phyloP scores from a whole-genome alignment of 2,797 vertebrate species.

The Channallabes apus region DNA sequence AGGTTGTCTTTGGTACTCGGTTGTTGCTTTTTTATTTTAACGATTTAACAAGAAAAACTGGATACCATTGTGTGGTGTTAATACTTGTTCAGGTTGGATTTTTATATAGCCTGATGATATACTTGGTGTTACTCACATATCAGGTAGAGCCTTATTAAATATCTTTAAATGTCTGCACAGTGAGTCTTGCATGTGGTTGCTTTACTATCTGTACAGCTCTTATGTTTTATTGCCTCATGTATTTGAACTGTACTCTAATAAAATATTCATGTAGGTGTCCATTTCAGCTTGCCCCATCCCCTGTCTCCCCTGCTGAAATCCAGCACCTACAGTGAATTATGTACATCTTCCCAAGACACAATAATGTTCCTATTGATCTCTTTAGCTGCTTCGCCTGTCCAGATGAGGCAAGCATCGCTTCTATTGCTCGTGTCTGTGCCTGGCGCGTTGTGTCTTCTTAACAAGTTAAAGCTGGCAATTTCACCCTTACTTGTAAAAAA shows the following conservation, averaged over 20 bases:
- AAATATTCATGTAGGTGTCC: conserved; percentile 52
- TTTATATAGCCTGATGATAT: not conserved
- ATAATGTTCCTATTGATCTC: conserved; percentile 39
- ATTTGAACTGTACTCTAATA: conserved; percentile 40
- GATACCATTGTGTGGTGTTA: not conserved
- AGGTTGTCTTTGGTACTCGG: not conserved
- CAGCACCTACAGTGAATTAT: conserved; percentile 23
- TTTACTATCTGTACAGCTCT: not conserved
- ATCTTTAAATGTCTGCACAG: not conserved
- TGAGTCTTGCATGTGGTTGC: not conserved
- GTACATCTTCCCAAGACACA: conserved; percentile 8
- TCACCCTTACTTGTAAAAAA: not conserved
- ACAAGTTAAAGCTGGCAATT: not conserved
- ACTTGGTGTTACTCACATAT: not conserved
- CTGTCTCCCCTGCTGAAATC: conserved; percentile 36
- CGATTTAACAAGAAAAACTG: not conserved
- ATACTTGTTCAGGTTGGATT: not conserved
- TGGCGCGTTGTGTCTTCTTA: not conserved
- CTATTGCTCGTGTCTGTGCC: not conserved
- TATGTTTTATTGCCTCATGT: conserved; percentile 42
- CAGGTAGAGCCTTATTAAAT: not conserved
- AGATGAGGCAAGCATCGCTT: not conserved
- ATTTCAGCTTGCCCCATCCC: conserved; percentile 37
- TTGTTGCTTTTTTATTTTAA: not conserved
- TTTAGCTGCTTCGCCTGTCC: conserved; percentile 4